Percentiles rank a stretch among this genome's conserved stretches.
Evolutionary conservation across 2,113 vertebrate genomes (phyloP).

Genomic region (Perca flavescens): DNA sequence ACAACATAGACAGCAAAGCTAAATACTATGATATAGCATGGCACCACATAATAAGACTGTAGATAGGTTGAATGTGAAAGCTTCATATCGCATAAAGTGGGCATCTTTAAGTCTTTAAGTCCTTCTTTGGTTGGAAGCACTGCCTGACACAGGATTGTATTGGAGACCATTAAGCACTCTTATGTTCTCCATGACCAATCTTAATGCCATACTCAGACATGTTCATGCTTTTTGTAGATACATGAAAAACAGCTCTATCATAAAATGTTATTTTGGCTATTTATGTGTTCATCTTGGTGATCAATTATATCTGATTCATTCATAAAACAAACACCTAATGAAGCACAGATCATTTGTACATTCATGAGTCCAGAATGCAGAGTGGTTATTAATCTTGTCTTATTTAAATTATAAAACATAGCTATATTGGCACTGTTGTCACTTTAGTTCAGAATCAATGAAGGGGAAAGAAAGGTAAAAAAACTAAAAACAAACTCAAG

Average conservation of each 20-base stretch:
- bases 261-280: constrained; percentile 50
- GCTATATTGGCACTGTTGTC: constrained; percentile 67
- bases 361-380: constrained; percentile 15
- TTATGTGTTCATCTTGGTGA: constrained; percentile 22
- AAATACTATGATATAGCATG: constrained; percentile 14
- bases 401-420: constrained; percentile 48
- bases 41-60: constrained; percentile 19
- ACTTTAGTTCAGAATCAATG: constrained; percentile 57
- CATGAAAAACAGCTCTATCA: constrained; percentile 80
- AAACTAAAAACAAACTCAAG: background rate
- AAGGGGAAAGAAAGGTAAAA: constrained; percentile 14
- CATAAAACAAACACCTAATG: constrained; percentile 19
- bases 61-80: constrained; percentile 51
- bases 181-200: constrained; percentile 74
- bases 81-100: constrained; percentile 81
- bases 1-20: constrained; percentile 19
- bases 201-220: constrained; percentile 61
- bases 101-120: constrained; percentile 70
- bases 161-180: constrained; percentile 65
- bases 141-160: constrained; percentile 79
- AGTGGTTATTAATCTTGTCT: constrained; percentile 53
- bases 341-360: constrained; percentile 34
- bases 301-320: constrained; percentile 13
- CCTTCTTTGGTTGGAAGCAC: constrained; percentile 81
- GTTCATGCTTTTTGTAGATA: constrained; percentile 29